Conservation (phyloP, 2,797 vertebrate species). For the Paramormyrops hopkinsi region DNA sequence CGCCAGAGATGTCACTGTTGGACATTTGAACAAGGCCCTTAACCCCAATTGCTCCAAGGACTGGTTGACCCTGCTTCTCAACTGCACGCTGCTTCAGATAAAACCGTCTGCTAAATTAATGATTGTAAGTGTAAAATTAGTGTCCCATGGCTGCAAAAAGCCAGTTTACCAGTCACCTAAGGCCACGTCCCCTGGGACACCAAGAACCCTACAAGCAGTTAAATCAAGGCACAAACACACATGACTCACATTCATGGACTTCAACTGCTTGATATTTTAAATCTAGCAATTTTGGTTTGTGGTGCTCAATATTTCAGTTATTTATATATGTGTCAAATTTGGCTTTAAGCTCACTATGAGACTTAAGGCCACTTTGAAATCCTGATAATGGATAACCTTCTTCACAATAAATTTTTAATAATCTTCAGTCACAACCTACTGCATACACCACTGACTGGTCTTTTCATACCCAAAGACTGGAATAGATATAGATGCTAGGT, state of each 20-base stretch:
- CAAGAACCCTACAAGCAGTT: background rate
- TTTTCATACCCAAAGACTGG: background rate
- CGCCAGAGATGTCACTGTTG: background rate
- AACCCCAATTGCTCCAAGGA: background rate
- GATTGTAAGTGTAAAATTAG: background rate
- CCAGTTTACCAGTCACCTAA: background rate
- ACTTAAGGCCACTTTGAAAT: background rate
- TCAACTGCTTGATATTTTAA: background rate
- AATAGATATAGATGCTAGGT: background rate
- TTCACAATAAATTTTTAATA: background rate
- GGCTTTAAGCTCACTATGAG: background rate
- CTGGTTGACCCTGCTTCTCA: background rate
- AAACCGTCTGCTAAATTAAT: too few relatives aligned
- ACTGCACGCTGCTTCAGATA: background rate
- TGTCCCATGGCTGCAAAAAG: background rate
- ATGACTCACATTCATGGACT: background rate
- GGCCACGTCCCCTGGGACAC: background rate
- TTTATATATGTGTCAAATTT: background rate
- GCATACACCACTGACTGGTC: background rate
- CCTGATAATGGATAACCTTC: background rate
- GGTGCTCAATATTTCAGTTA: background rate
- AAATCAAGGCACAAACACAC: background rate
- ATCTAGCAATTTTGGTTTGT: background rate
- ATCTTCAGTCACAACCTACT: background rate
- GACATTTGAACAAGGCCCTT: background rate